Evolutionary conservation across 2,113 vertebrate genomes (phyloP).

Genomic region (Tiliqua scincoides): DNA sequence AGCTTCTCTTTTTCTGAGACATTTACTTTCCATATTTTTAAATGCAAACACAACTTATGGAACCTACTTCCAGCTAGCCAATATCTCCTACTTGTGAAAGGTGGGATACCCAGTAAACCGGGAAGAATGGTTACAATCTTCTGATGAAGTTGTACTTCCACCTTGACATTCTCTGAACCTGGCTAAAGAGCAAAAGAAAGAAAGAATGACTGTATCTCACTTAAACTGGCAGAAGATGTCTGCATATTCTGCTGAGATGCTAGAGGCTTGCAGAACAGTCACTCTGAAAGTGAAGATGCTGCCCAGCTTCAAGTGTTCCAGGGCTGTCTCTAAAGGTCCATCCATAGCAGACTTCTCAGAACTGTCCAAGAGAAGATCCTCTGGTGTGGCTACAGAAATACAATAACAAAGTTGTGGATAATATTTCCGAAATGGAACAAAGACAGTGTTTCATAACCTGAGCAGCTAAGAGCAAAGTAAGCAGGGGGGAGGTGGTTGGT

Average conservation of each 20-base stretch:
- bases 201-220: slow-evolving; percentile 70
- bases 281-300: slow-evolving; percentile 95
- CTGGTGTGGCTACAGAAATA: slow-evolving; percentile 72
- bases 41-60: neutral
- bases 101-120: too few species aligned
- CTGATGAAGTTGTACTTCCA: neutral
- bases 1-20: neutral
- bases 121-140: neutral
- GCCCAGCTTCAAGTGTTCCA: slow-evolving; percentile 90
- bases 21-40: neutral
- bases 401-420: neutral
- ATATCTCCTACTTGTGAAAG: neutral
- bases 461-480: neutral
- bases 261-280: slow-evolving; percentile 94
- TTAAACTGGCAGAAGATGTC: slow-evolving; percentile 99
- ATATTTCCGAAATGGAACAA: neutral
- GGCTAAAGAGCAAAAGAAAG: neutral
- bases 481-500: neutral
- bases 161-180: neutral
- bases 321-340: slow-evolving; percentile 70
- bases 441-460: neutral
- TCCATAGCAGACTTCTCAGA: slow-evolving; percentile 81
- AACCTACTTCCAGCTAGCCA: neutral
- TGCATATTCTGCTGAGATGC: slow-evolving; percentile 95
- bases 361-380: slow-evolving; percentile 81